These are phyloP conservation scores for Melanocharis versteri DNA, from an alignment of 2,113 vertebrate genomes.

Conservation along the genomic window DNA sequence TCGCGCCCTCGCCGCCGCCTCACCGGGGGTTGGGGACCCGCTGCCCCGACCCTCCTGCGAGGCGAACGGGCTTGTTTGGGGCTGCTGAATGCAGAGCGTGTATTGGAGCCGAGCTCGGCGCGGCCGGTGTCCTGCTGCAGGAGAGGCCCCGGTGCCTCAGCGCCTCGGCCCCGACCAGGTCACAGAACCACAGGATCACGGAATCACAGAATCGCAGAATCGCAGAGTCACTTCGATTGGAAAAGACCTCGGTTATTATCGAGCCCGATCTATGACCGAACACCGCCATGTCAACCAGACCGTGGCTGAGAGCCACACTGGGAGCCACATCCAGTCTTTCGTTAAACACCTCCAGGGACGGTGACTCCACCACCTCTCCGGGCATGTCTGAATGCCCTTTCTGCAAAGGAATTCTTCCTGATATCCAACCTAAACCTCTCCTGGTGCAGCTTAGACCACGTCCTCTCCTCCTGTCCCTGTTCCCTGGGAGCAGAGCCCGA, in stretches of 20 bases:
- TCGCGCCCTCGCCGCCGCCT: rapidly evolving
- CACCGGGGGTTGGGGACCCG: rapidly evolving
- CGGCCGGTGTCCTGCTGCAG: not conserved
- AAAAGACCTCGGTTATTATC: not conserved
- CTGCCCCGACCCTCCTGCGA: rapidly evolving
- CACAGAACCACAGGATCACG: not conserved
- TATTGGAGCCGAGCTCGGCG: not conserved
- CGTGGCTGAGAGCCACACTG: too few species aligned
- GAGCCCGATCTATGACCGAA: rapidly evolving
- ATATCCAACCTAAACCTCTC: not conserved
- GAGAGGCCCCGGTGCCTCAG: rapidly evolving
- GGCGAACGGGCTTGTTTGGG: not conserved
- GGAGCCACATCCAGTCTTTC: not conserved
- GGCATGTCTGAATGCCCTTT: not conserved
- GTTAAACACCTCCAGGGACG: not conserved
- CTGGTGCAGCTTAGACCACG: too few species aligned
- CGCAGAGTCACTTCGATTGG: rapidly evolving
- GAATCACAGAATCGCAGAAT: not conserved
- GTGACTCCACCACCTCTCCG: not conserved
- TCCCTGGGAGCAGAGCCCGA: not conserved
- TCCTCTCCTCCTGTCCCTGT: not conserved
- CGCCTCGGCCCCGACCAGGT: not conserved
- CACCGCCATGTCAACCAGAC: not conserved
- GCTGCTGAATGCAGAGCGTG: not conserved
- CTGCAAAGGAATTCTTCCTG: not conserved